Evolutionary conservation across 2,113 vertebrate genomes (phyloP).

Genomic region (Psittacara wagleri): DNA sequence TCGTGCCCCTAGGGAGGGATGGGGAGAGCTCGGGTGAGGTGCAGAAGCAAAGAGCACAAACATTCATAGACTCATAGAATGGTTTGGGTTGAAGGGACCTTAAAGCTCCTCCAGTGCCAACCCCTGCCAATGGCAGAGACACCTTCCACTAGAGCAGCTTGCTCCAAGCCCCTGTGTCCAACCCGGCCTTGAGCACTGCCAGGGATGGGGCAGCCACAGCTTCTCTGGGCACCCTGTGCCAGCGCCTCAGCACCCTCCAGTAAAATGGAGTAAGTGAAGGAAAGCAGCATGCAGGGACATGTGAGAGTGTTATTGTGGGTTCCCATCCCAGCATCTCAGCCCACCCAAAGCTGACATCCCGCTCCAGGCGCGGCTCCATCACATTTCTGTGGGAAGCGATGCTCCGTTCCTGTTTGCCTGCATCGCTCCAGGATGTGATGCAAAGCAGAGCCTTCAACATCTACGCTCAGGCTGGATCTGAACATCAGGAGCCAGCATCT

Average conservation of each 20-base stretch:
- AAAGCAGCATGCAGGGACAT: neutral
- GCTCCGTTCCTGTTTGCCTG: fast-evolving
- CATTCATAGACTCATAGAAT: neutral
- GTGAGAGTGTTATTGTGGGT: neutral
- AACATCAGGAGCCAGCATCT: neutral
- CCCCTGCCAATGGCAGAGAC: neutral
- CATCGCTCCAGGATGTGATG: fast-evolving
- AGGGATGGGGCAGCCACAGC: neutral
- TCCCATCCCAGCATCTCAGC: neutral
- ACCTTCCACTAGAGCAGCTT: no score
- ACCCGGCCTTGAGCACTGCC: neutral
- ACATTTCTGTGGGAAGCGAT: fast-evolving
- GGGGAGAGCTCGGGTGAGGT: neutral
- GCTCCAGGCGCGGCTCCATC: neutral
- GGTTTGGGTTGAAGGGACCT: neutral
- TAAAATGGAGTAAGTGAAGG: neutral
- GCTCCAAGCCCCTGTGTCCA: no score
- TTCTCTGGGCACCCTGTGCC: neutral
- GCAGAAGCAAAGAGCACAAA: fast-evolving
- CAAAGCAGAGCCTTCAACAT: neutral
- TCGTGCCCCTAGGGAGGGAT: conserved; percentile 83
- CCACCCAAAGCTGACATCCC: neutral
- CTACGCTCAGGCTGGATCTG: neutral
- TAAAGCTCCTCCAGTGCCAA: neutral
- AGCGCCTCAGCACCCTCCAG: neutral